Evolutionary conservation across 2,888 invertebrate species (phyloP).

Genomic region (Diplolepis rosae): DNA sequence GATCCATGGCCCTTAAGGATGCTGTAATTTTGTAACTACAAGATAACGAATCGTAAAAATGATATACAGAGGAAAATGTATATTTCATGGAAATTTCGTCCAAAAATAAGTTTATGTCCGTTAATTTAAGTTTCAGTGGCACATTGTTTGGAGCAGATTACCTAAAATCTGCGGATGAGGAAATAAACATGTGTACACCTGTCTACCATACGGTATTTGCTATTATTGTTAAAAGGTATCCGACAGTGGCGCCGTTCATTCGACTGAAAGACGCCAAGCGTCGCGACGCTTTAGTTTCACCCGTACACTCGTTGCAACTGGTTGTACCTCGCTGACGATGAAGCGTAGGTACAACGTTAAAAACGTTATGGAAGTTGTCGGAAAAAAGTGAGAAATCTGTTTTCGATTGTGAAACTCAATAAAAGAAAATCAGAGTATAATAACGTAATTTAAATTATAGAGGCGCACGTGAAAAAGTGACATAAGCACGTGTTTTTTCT

Average conservation of each 20-base stretch:
- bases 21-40: neutral
- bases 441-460: neutral
- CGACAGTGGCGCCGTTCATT: conserved; percentile 58
- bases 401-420: neutral
- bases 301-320: conserved; percentile 57
- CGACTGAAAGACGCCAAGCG: conserved; percentile 51
- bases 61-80: no score
- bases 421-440: neutral
- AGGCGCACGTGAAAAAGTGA: neutral
- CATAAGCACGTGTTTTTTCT: conserved; percentile 8
- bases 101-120: no score
- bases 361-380: neutral
- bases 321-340: conserved; percentile 43
- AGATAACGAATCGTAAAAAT: neutral
- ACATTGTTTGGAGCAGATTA: neutral
- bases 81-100: no score
- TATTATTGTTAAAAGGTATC: conserved; percentile 39
- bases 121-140: conserved; percentile 23
- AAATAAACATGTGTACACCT: conserved; percentile 31
- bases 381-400: neutral
- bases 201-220: conserved; percentile 36
- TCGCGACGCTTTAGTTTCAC: conserved; percentile 57
- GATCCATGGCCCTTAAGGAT: no score
- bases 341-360: conserved; percentile 35
- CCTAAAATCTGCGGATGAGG: conserved; percentile 10